phyloP scores from a whole-genome alignment of 2,797 vertebrate species.

The Lateolabrax maculatus region DNA sequence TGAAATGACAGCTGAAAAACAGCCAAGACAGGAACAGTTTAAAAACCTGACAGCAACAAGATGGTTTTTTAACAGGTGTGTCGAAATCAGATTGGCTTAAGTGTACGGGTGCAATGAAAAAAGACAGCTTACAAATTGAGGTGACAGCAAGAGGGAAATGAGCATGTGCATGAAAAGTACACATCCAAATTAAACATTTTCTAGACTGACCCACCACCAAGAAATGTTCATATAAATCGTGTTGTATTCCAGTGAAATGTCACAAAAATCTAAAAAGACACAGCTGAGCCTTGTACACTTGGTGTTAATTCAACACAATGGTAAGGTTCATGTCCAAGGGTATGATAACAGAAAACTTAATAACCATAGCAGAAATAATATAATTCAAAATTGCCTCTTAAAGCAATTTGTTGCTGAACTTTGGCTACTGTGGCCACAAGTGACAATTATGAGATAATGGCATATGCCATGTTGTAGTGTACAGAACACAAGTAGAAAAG shows the following conservation, averaged over 20 bases:
- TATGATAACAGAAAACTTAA: background rate
- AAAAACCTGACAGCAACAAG: slow-evolving; percentile 59
- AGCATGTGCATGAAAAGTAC: slow-evolving; percentile 11
- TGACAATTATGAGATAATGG: background rate
- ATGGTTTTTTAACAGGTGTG: slow-evolving; percentile 62
- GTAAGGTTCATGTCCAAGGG: background rate
- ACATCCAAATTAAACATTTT: slow-evolving; percentile 14
- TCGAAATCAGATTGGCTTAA: slow-evolving; percentile 50
- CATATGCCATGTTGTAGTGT: background rate
- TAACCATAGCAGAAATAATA: slow-evolving; percentile 1
- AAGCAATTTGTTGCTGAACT: background rate
- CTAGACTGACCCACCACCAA: background rate
- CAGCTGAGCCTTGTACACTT: background rate
- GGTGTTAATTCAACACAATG: background rate
- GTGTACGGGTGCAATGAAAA: slow-evolving; percentile 12
- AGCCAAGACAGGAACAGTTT: slow-evolving; percentile 49
- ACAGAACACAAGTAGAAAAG: background rate
- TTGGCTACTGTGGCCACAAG: background rate
- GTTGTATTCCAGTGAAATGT: background rate
- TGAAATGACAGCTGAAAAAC: slow-evolving; percentile 67
- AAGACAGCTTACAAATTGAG: slow-evolving; percentile 53
- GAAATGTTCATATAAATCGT: background rate
- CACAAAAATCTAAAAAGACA: background rate
- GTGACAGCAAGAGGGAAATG: slow-evolving; percentile 35
- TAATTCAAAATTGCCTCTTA: background rate